Conservation (phyloP, 2,888 invertebrate genomes). For the Scaptomyza cyrtandrae region DNA sequence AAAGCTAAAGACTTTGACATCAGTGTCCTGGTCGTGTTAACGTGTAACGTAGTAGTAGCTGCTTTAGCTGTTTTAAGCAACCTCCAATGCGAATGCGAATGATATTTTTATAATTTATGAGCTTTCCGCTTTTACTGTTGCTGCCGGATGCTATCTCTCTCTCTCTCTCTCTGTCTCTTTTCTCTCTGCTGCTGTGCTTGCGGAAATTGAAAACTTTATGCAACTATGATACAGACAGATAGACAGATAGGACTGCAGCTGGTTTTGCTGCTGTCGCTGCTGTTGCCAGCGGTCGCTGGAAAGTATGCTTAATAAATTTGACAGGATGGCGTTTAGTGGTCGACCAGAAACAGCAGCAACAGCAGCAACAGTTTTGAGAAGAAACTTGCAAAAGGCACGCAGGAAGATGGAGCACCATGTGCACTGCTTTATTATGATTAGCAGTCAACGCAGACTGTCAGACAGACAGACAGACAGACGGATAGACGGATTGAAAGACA, state of each 20-base stretch:
- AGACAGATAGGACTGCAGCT: background rate
- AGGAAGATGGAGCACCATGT: background rate
- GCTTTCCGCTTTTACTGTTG: background rate
- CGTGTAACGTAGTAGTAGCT: slow-evolving; percentile 7
- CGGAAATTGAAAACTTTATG: slow-evolving; percentile 39
- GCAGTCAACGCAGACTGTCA: background rate
- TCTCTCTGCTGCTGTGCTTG: background rate
- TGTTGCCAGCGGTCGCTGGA: slow-evolving; percentile 6
- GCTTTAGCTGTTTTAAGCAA: slow-evolving; percentile 15
- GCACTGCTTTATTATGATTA: slow-evolving; percentile 16
- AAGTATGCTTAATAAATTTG: slow-evolving; percentile 12
- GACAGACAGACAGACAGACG: background rate
- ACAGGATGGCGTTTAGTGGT: slow-evolving; percentile 9
- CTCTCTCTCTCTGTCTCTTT: background rate
- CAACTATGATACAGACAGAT: background rate
- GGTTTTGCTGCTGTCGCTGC: background rate
- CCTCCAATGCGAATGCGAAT: slow-evolving; percentile 5
- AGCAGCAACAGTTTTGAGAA: background rate
- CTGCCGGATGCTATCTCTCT: slow-evolving; percentile 18
- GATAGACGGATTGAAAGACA: background rate
- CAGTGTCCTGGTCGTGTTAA: slow-evolving; percentile 13
- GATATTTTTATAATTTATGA: slow-evolving; percentile 20
- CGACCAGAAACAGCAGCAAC: background rate
- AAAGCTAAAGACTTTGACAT: slow-evolving; percentile 4
- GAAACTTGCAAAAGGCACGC: slow-evolving; percentile 5